Percentiles rank a stretch among this genome's conserved stretches.
Conservation (phyloP, 2,113 vertebrate species). For the Larimichthys polyactis region DNA sequence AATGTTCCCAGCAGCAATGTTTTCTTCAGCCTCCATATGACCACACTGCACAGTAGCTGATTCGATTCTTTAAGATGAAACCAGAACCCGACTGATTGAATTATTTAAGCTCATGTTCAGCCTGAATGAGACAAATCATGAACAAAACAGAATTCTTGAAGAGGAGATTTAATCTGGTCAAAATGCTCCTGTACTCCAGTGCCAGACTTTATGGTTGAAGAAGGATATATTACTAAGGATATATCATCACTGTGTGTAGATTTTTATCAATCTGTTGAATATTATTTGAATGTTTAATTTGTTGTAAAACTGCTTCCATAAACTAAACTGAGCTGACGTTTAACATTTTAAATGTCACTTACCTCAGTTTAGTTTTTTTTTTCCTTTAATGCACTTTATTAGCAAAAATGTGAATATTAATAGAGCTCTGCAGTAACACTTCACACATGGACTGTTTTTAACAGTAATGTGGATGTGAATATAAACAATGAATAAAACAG, state of each 20-base stretch:
- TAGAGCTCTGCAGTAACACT: not conserved
- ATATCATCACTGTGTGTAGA: not conserved
- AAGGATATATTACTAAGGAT: too few species aligned
- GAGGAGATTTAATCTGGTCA: not conserved
- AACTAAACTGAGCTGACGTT: not conserved
- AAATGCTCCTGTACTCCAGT: not conserved
- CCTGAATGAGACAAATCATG: not conserved
- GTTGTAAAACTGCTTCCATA: not conserved
- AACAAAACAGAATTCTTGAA: not conserved
- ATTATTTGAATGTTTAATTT: not conserved
- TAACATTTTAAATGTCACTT: not conserved
- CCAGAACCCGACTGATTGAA: too few species aligned
- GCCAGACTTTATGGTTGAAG: not conserved
- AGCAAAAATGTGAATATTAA: not conserved
- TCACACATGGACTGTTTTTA: not conserved
- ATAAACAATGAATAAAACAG: too few species aligned
- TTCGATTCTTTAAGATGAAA: not conserved
- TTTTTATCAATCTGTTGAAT: not conserved
- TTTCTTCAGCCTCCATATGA: not conserved
- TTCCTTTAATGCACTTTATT: not conserved
- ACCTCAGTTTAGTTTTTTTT: not conserved
- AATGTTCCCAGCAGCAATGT: too few species aligned
- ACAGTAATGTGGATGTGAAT: too few species aligned
- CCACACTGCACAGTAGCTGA: not conserved
- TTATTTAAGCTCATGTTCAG: not conserved